phyloP scores from a whole-genome alignment of 2,113 vertebrate genomes.

The Hippocampus zosterae region DNA sequence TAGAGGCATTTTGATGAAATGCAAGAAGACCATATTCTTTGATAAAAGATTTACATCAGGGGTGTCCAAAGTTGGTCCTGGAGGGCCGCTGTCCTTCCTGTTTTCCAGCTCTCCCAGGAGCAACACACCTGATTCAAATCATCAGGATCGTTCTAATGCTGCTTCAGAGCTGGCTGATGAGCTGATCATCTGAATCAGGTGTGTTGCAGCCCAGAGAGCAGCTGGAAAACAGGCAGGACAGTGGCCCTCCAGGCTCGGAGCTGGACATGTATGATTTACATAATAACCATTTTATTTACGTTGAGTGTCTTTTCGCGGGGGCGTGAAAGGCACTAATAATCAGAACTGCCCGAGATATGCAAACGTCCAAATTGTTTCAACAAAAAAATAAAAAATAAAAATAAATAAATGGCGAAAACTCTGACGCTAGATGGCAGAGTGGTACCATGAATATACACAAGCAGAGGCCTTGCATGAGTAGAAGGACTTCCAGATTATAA shows the following conservation, averaged over 20 bases:
- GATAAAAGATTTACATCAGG: too few species aligned
- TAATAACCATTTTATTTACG: neutral
- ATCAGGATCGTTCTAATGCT: too few species aligned
- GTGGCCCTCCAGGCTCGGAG: too few species aligned
- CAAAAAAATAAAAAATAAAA: neutral
- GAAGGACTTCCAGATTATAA: neutral
- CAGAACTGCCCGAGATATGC: neutral
- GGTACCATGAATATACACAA: slow-evolving; percentile 28
- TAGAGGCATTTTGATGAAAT: neutral
- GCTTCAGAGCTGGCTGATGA: too few species aligned
- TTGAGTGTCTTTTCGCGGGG: neutral
- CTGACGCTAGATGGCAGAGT: slow-evolving; percentile 54
- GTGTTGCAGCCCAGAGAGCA: too few species aligned
- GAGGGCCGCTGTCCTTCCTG: too few species aligned
- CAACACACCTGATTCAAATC: too few species aligned
- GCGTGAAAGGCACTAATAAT: too few species aligned
- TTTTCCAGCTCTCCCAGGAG: too few species aligned
- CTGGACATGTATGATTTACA: neutral
- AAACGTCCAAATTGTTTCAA: neutral
- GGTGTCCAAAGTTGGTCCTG: too few species aligned
- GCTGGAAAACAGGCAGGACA: too few species aligned
- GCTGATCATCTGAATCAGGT: too few species aligned
- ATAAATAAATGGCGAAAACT: neutral
- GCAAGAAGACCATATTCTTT: neutral
- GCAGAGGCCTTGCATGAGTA: neutral